Base-by-base conservation (phyloP, 2,113 vertebrate species). In the Garra rufa region DNA sequence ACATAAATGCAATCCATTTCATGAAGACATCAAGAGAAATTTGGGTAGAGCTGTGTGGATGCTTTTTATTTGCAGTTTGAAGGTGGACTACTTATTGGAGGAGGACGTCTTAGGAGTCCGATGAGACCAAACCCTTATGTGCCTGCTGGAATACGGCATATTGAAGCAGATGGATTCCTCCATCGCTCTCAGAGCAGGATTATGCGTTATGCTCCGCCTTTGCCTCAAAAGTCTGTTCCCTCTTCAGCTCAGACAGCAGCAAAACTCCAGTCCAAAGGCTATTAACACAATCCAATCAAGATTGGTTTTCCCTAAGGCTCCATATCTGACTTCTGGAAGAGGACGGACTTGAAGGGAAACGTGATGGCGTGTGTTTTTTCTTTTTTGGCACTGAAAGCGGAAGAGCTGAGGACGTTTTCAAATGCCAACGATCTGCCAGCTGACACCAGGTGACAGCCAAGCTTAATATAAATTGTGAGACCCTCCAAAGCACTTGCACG, bases 281-380 rank as follows among this genome's bases (percentile, higher is more conserved):
- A 93, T 94, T 93, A 94, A 87, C 91, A 87, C 91, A 94, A 93
- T 94, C 92, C 91, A 92, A 92, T 94, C 91, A 93, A 59, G 46
- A 46, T 65, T 41, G 91, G 89, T 81, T 88, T 80, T 19, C 88
- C 82, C 87, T 91, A 91, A n/a, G 89, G 87, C 90, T 67, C 76
- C 84, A 81, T 87, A 85, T 87, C 87, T 87, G 87, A 88, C 88
- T 70, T 67, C 63, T 81, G 63, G 19, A 59, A 61, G 41, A 44
- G 24, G 50, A 52, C 24, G 30, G 34, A 30, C 48, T 24, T 80
- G 14, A 48, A 59, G 48, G 41, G 21, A 71, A 70, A 52, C 28
- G 8, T 34, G 11, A 70, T 70, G 80, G 65, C 13, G 6, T 48
- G 4, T 4, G 34, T 52, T 67, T 28, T 75, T 28, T 41, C 0